Percentiles rank a stretch among this genome's conserved stretches.
These are phyloP conservation scores for Ditylenchus dipsaci DNA, from an alignment of 1,140 invertebrate species.

Conservation along the genomic window DNA sequence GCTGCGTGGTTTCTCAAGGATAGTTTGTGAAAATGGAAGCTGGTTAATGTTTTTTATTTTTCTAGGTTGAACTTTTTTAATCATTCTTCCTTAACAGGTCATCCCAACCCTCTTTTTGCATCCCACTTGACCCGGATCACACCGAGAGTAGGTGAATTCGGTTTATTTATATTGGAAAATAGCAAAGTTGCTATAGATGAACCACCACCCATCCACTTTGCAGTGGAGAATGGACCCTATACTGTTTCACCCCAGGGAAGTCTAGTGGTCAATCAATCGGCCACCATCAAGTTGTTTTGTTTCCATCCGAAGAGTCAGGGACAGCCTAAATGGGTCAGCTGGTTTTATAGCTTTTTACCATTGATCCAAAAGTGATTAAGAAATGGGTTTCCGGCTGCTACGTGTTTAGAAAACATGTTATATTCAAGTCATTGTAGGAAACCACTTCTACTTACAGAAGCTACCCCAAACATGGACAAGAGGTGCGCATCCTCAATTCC, in stretches of 20 bases:
- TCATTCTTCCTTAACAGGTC: conserved; percentile 16
- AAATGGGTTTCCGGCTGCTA: background rate
- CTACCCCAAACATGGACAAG: conserved; percentile 39
- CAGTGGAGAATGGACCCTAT: conserved; percentile 25
- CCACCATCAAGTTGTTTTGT: conserved; percentile 37
- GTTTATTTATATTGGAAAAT: background rate
- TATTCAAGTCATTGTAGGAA: conserved; percentile 18
- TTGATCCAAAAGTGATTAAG: background rate
- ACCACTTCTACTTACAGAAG: conserved; percentile 40
- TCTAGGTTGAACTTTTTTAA: too few relatives aligned
- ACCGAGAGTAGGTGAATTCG: conserved; percentile 1
- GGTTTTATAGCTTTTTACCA: background rate
- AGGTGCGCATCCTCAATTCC: conserved; percentile 27
- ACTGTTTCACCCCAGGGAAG: conserved; percentile 32
- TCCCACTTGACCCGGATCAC: conserved; percentile 23
- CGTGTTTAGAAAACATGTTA: background rate
- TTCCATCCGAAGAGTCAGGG: conserved; percentile 27
- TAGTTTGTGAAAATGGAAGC: conserved; percentile 18
- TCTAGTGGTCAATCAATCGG: conserved; percentile 36
- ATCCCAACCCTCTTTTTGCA: conserved; percentile 34
- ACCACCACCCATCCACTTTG: conserved; percentile 37
- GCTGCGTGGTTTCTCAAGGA: conserved; percentile 20
- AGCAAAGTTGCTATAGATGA: background rate
- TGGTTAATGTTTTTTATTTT: too few relatives aligned
- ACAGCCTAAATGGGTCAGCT: conserved; percentile 34